Base-by-base conservation (phyloP, 1,140 invertebrate species). In the Sinonovacula constricta region DNA sequence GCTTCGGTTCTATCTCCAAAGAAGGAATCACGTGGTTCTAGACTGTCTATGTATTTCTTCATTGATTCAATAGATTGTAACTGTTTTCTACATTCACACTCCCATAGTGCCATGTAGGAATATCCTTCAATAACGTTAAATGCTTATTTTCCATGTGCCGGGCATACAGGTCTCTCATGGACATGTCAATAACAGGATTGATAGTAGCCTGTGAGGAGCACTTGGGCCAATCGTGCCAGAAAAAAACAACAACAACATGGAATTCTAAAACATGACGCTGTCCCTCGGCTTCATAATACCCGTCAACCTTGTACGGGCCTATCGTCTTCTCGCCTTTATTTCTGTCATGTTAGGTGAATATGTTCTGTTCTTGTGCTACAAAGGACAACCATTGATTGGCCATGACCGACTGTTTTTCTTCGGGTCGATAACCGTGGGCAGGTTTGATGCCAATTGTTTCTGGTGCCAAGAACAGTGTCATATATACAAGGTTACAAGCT, bases 191-290 rank as follows among this genome's bases (percentile, higher is more conserved):
- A 26, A 53, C 15, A 5, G 33, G 63, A 22, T 70, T 26, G 24
- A 57, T 24, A 5, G 28, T 67, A 5, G 15, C 30, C 26, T 65
- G 22, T 2, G 72, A 60, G 49, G 51, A 81, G 65, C 81, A 84
- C 31, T 39, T 63, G 15, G 59, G 79, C 70, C 82, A 83, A 2
- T 82, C 83, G 60, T 84, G 83, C 54, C 69, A 84, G 14, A 74
- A 57, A 69, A 70, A 78, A 18, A 78, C 79, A 59, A 72, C n/a
- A n/a, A n/a, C n/a, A n/a, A n/a, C n/a, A n/a, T n/a, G 74, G 34
- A 57, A 81, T 83, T 57, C 66, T 36, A 53, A 68, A n/a, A 56
- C 51, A 24, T 30, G 31, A 15, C 75, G 74, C 15, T 12, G 18
- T 15, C 30, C 63, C 14, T 14, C 14, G 3, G 22, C 33, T 67